Conservation (phyloP, 2,797 vertebrate species). For the Channallabes apus region DNA sequence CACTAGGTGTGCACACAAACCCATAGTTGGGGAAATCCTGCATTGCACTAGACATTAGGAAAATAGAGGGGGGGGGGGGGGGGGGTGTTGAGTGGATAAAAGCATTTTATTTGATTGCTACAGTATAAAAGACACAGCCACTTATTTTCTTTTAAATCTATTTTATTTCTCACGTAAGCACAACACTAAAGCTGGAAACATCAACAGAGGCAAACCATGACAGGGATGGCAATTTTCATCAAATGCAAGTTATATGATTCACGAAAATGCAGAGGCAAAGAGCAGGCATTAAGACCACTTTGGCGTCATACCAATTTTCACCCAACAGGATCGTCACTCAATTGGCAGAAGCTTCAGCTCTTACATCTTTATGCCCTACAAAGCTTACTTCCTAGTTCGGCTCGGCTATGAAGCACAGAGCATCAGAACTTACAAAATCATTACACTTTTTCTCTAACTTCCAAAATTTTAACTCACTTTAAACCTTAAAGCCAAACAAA, state of each 20-base stretch:
- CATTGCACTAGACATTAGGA: no score
- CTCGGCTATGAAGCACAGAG: background rate
- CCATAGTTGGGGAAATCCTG: background rate
- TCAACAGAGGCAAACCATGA: conserved; percentile 13
- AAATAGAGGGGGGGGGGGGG: no score
- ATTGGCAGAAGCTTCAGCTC: conserved; percentile 18
- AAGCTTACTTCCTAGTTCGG: background rate
- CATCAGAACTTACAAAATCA: background rate
- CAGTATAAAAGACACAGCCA: background rate
- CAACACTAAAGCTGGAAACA: conserved; percentile 24
- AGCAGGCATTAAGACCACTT: conserved; percentile 9
- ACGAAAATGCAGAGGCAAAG: background rate
- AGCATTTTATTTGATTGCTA: no score
- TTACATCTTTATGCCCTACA: background rate
- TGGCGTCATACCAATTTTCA: conserved; percentile 2
- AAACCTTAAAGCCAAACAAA: conserved; percentile 60
- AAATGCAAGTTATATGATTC: conserved; percentile 10
- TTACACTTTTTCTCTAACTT: background rate
- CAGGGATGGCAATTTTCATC: background rate
- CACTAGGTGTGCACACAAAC: background rate
- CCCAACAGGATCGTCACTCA: background rate
- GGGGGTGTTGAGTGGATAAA: background rate
- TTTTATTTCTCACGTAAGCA: conserved; percentile 32
- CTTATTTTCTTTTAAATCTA: background rate
- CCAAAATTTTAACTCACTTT: conserved; percentile 1